Percentiles rank a stretch among this genome's conserved stretches.
Evolutionary conservation across 2,113 vertebrate species (phyloP).

Genomic region (Osmerus mordax): DNA sequence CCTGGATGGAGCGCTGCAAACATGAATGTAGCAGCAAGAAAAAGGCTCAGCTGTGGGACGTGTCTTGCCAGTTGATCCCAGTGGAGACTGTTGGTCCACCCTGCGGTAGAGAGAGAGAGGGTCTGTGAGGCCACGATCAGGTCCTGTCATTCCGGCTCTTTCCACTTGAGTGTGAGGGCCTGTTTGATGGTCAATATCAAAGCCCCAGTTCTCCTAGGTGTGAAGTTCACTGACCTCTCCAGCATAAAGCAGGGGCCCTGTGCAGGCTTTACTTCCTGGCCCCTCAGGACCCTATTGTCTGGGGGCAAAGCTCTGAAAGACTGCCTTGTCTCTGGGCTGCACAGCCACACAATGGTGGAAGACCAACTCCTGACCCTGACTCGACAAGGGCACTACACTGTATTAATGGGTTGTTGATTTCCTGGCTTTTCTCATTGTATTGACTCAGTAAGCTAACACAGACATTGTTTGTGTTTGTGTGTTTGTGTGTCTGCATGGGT

Average conservation of each 20-base stretch:
- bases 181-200: constrained; percentile 10
- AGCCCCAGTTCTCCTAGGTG: constrained; percentile 30
- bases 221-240: constrained; percentile 39
- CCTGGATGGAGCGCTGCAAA: not conserved
- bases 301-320: constrained; percentile 48
- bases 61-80: constrained; percentile 4
- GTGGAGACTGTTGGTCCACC: not conserved
- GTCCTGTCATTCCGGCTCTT: not conserved
- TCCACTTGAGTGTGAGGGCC: constrained; percentile 1
- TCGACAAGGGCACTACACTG: constrained; percentile 45
- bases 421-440: constrained; percentile 34
- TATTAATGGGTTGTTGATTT: constrained; percentile 56
- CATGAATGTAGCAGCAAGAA: too few species aligned
- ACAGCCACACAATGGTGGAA: constrained; percentile 46
- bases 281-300: constrained; percentile 52
- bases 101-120: not conserved
- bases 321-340: constrained; percentile 51
- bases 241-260: constrained; percentile 20
- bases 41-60: constrained; percentile 14
- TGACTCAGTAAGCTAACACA: too few species aligned
- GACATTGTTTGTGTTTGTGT: constrained; percentile 21
- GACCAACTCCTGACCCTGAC: constrained; percentile 48
- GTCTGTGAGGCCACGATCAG: not conserved
- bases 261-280: constrained; percentile 34
- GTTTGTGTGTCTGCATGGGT: constrained; percentile 27